phyloP scores from a whole-genome alignment of 2,113 vertebrate genomes.

The Coregonus clupeaformis region DNA sequence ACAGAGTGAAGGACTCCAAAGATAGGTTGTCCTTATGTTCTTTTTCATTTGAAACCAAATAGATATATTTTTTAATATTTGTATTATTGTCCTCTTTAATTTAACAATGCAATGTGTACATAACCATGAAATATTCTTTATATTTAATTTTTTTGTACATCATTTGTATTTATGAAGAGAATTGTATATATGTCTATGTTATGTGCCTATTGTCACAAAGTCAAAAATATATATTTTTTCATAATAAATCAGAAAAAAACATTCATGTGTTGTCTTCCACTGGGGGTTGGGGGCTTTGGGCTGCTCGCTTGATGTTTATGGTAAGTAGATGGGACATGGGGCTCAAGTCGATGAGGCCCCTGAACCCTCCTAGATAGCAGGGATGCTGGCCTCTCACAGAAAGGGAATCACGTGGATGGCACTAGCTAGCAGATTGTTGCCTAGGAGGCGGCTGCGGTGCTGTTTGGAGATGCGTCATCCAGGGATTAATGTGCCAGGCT shows the following conservation, averaged over 20 bases:
- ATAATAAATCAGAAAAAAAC: conserved; percentile 72
- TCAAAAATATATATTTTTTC: conserved; percentile 76
- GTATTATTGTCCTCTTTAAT: conserved; percentile 59
- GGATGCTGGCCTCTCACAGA: neutral
- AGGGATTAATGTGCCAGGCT: conserved; percentile 3
- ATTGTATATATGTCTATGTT: conserved; percentile 74
- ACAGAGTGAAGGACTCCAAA: conserved; percentile 13
- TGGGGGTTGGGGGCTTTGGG: neutral
- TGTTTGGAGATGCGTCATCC: neutral
- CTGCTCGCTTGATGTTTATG: neutral
- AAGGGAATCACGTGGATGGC: neutral
- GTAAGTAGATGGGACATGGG: neutral
- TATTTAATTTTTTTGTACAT: conserved; percentile 77
- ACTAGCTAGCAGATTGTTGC: neutral
- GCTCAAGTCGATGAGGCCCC: neutral
- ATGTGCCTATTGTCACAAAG: conserved; percentile 58
- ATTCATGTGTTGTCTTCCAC: conserved; percentile 3
- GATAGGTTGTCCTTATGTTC: conserved; percentile 9
- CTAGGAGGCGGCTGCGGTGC: neutral
- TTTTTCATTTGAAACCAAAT: conserved; percentile 68
- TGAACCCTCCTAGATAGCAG: conserved; percentile 2
- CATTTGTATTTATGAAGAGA: conserved; percentile 77
- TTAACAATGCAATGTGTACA: conserved; percentile 78
- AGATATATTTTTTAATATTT: conserved; percentile 50
- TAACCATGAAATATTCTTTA: conserved; percentile 50